Percentiles rank a stretch among this genome's conserved stretches.
These are phyloP conservation scores for Leptinotarsa juncta DNA, from an alignment of 2,888 invertebrate genomes.

Conservation along the genomic window DNA sequence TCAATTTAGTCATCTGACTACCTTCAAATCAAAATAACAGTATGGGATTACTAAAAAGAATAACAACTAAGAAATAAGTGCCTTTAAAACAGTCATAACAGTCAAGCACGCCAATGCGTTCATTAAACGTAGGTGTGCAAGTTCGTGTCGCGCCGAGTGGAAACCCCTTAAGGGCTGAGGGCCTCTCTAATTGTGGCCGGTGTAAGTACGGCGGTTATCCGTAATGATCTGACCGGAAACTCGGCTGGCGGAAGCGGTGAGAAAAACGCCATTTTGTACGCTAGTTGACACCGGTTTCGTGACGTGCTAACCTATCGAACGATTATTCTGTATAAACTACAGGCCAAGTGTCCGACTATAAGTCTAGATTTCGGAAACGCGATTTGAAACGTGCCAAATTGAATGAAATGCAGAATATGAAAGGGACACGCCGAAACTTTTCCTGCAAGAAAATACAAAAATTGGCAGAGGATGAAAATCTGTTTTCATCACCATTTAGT, in stretches of 20 bases:
- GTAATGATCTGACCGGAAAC: constrained; percentile 66
- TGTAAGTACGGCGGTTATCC: constrained; percentile 61
- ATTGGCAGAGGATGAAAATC: too few relatives aligned
- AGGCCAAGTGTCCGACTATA: constrained; percentile 55
- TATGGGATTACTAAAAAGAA: too few relatives aligned
- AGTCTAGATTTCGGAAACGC: constrained; percentile 57
- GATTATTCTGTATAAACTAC: constrained; percentile 62
- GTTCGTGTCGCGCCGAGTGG: constrained; percentile 41
- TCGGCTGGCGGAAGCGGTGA: constrained; percentile 65
- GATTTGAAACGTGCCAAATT: constrained; percentile 52
- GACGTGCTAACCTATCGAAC: constrained; percentile 59
- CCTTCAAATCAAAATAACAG: too few relatives aligned
- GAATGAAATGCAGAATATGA: too few relatives aligned
- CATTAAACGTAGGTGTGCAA: constrained; percentile 19
- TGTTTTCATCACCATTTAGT: too few relatives aligned
- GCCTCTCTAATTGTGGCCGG: constrained; percentile 43
- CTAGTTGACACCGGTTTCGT: constrained; percentile 67
- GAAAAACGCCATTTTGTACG: constrained; percentile 68
- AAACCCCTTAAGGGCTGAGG: constrained; percentile 35
- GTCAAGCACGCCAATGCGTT: constrained; percentile 3
- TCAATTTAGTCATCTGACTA: too few relatives aligned
- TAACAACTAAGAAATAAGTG: too few relatives aligned
- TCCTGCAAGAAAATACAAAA: too few relatives aligned
- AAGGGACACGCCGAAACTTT: too few relatives aligned
- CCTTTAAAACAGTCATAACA: too few relatives aligned